Evolutionary conservation across 1,140 invertebrate genomes (phyloP), one percentile per base, ranked within the genome.

Genomic region (Doryteuthis pealeii): DNA sequence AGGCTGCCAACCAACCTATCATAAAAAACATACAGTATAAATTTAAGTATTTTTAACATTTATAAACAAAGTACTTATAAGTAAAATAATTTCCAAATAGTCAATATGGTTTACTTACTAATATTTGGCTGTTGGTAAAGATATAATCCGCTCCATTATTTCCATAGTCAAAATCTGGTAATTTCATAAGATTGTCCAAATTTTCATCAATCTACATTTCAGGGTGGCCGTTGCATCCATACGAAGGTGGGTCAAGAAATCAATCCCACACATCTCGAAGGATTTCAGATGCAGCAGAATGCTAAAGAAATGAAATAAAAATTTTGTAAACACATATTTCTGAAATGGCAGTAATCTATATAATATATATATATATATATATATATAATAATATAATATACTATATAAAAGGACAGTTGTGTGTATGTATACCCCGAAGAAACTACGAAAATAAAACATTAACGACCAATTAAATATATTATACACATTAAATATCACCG

Each of bases 191-290:
- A 76, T 84, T 83, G 49, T 86, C 84, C 33, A 87, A 77, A 26
- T 87, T 85, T 75, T 84, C 81, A 68, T 87, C 86, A 70, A 87
- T 77, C 26, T 84, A 62, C 49, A 81, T 67, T 84, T 80, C 15
- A 83, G 78, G 30, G 75, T 77, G 14, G 77, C 73, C 14, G 78
- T 76, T 14, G 80, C 73, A 76, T 87, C 84, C 30, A 72, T 54
- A 33, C 86, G 74, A 30, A 87, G 76, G 32, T 84, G 75, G 22
- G 83, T 80, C 18, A 87, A 73, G 68, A 87, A 87, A 73, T 86
- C 85, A 15, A 87, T 79, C 66, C 79, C 85, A 45, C 86, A 87
- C 81, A 69, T 85, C 82, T 71, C 85, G 81, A 5, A 86, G 75
- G 65, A 85, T 82, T 69, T 84, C 79, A 70, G 84, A 80, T 18